Evolutionary conservation across 2,888 invertebrate genomes (phyloP).

Genomic region (Didymodactylos carnosus): DNA sequence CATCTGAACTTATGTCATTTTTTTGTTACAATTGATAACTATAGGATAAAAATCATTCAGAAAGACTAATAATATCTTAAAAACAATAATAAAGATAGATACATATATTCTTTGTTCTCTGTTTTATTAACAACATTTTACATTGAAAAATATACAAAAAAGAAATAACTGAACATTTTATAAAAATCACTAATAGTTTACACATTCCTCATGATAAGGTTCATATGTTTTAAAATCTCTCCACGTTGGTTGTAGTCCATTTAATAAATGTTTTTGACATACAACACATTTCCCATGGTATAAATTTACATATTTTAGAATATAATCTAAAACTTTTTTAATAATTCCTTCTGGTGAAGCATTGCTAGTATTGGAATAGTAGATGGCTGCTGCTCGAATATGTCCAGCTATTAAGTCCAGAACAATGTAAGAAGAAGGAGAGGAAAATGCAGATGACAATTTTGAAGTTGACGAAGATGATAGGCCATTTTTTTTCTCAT

Average conservation of each 20-base stretch:
- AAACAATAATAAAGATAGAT: too few relatives aligned
- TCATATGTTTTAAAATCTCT: slow-evolving; percentile 9
- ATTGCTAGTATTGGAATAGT: not conserved
- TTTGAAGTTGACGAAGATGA: too few relatives aligned
- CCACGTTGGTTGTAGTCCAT: slow-evolving; percentile 13
- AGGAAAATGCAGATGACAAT: too few relatives aligned
- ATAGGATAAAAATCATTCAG: too few relatives aligned
- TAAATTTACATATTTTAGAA: not conserved
- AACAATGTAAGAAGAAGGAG: not conserved
- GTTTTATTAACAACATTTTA: too few relatives aligned
- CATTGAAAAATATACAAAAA: too few relatives aligned
- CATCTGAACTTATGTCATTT: too few relatives aligned
- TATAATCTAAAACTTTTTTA: not conserved
- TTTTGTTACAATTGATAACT: too few relatives aligned
- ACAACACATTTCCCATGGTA: not conserved
- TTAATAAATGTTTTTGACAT: slow-evolving; percentile 11
- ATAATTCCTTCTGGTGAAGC: not conserved
- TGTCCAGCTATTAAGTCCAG: not conserved
- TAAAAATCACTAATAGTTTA: too few relatives aligned
- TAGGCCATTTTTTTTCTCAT: not conserved
- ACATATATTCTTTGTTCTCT: too few relatives aligned
- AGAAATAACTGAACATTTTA: too few relatives aligned
- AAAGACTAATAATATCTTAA: too few relatives aligned
- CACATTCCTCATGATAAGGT: slow-evolving; percentile 11
- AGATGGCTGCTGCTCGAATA: not conserved